Conservation (phyloP, 2,888 invertebrate species). For the Lysandra bellargus region DNA sequence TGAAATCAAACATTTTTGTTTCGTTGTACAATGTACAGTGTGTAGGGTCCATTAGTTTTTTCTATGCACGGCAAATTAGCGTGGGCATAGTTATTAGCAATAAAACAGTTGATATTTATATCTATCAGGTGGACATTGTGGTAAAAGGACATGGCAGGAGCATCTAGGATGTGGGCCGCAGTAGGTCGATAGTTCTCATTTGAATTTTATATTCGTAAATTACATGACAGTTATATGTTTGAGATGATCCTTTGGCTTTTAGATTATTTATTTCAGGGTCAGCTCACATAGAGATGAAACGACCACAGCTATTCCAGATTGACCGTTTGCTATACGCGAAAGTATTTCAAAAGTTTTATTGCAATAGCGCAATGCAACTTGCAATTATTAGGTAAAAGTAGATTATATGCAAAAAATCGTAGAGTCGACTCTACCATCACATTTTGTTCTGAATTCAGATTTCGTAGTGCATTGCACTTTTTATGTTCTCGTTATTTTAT, state of each 20-base stretch:
- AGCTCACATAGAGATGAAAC: neutral
- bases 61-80: neutral
- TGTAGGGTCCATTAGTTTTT: neutral
- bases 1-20: neutral
- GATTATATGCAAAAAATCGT: neutral
- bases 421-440: no score
- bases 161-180: constrained; percentile 9
- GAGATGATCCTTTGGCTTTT: neutral
- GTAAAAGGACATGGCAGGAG: constrained; percentile 3
- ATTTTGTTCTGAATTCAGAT: no score
- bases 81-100: constrained; percentile 18
- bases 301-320: neutral
- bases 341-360: no score
- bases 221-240: neutral
- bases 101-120: constrained; percentile 12
- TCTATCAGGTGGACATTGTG: constrained; percentile 15
- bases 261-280: neutral
- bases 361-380: neutral
- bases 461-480: no score
- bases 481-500: no score
- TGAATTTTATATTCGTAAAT: constrained; percentile 19
- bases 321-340: neutral
- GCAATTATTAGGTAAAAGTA: neutral
- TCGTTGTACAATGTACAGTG: neutral
- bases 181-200: neutral